Evolutionary conservation across 2,888 invertebrate species (phyloP), one percentile per base, ranked within the genome.

Genomic region (Diaphora mendica): DNA sequence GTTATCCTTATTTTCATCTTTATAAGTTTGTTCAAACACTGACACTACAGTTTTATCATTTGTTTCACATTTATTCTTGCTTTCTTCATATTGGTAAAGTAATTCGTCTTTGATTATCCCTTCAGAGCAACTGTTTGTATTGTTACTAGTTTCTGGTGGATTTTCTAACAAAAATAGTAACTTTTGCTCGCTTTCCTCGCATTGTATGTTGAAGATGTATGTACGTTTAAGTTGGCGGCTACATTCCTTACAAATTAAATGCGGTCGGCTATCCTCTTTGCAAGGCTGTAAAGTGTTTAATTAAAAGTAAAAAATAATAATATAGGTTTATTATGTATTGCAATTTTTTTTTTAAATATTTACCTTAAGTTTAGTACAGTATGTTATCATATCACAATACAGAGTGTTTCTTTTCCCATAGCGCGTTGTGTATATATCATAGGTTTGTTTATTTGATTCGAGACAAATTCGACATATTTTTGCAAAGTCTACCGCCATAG

Each of bases 381-480:
- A 86, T 35, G 89, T 84, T 48, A 95, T 78, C 93, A 95, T 94
- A 78, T 94, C 94, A 71, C 89, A 84, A 76, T 92, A 95, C 44
- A 91, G 85, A 74, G 86, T 91, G 68, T 92, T 91, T 77, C 87
- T 90, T 89, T 94, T 94, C 51, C 84, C 76, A 82, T 91, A 91
- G 81, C 87, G 92, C 87, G 89, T 89, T 23, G 90, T 91, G 80
- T 89, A 95, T 83, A 95, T 93, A 91, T 95, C 92, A 64, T 85
- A 91, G 30, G 88, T 88, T 85, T 87, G 84, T 88, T 91, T 89
- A 78, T 89, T 89, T 71, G 87, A 74, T 82, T 89, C 87, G 3
- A 95, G 89, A 80, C 95, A 95, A 72, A 94, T 84, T 80, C 95
- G 91, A 87, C 95, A 95, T 81, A 94, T 91, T 84, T 85, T 86